Conservation (phyloP, 2,888 invertebrate genomes). For the Acronicta aceris region DNA sequence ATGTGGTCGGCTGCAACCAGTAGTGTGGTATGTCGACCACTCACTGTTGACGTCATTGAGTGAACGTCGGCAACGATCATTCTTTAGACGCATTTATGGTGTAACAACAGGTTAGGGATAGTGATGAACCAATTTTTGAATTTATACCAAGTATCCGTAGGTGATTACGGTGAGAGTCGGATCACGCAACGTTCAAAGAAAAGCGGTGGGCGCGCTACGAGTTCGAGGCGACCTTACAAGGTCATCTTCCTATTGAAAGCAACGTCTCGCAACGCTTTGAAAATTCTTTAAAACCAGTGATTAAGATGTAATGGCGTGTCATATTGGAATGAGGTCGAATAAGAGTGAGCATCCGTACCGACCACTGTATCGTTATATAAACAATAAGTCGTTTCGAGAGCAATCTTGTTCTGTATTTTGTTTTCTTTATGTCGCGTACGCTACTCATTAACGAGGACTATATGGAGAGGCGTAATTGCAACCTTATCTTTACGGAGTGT, state of each 20-base stretch:
- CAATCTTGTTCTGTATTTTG: constrained; percentile 35
- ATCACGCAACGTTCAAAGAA: constrained; percentile 34
- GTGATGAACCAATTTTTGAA: constrained; percentile 40
- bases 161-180: constrained; percentile 36
- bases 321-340: constrained; percentile 55
- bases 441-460: constrained; percentile 42
- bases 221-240: constrained; percentile 50
- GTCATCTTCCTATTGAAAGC: constrained; percentile 35
- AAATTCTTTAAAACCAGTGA: constrained; percentile 47
- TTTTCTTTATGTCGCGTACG: constrained; percentile 32
- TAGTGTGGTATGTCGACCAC: constrained; percentile 44
- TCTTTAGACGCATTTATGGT: constrained; percentile 45
- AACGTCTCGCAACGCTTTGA: constrained; percentile 24
- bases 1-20: constrained; percentile 47
- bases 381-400: constrained; percentile 59
- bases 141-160: constrained; percentile 28
- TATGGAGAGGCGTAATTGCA: constrained; percentile 36
- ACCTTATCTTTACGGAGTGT: constrained; percentile 42
- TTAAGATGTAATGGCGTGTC: constrained; percentile 52
- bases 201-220: constrained; percentile 7
- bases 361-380: constrained; percentile 56
- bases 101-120: constrained; percentile 55
- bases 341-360: constrained; percentile 41
- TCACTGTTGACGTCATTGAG: constrained; percentile 51
- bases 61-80: constrained; percentile 46